Evolutionary conservation across 92 coral and sea anemone species (phyloP).

Genomic region (Muricea muricata): DNA sequence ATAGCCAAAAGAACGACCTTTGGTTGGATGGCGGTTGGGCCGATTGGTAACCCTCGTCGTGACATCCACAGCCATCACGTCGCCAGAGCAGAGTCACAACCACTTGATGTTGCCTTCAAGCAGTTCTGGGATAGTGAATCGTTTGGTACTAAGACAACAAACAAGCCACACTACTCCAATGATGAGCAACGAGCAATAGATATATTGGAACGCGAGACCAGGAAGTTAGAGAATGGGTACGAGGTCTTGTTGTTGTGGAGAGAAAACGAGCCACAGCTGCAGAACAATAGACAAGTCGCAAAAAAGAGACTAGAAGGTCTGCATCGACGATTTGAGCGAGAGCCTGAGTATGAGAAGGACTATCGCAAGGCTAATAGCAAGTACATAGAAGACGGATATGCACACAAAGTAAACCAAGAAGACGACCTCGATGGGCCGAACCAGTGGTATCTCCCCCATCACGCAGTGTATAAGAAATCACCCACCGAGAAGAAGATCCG

Average conservation of each 20-base stretch:
- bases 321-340: slow-evolving; percentile 52
- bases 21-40: slow-evolving; percentile 73
- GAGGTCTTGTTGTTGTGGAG: slow-evolving; percentile 66
- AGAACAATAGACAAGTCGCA: slow-evolving; percentile 61
- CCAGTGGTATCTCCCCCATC: slow-evolving; percentile 34
- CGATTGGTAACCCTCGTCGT: slow-evolving; percentile 44
- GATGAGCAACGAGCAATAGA: slow-evolving; percentile 63
- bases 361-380: slow-evolving; percentile 60
- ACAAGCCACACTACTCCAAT: slow-evolving; percentile 27
- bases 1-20: slow-evolving; percentile 48
- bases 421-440: slow-evolving; percentile 28
- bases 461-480: slow-evolving; percentile 22
- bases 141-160: slow-evolving; percentile 57
- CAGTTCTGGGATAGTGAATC: slow-evolving; percentile 71
- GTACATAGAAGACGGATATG: slow-evolving; percentile 58
- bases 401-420: slow-evolving; percentile 60
- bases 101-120: slow-evolving; percentile 49
- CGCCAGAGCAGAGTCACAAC: slow-evolving; percentile 37
- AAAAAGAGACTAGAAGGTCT: slow-evolving; percentile 62
- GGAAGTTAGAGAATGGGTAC: slow-evolving; percentile 42
- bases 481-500: slow-evolving; percentile 18
- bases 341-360: slow-evolving; percentile 55
- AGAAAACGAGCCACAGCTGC: slow-evolving; percentile 51
- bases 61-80: slow-evolving; percentile 52
- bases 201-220: slow-evolving; percentile 50